Conservation (phyloP, 2,113 vertebrate genomes). For the Pelusios castaneus region DNA sequence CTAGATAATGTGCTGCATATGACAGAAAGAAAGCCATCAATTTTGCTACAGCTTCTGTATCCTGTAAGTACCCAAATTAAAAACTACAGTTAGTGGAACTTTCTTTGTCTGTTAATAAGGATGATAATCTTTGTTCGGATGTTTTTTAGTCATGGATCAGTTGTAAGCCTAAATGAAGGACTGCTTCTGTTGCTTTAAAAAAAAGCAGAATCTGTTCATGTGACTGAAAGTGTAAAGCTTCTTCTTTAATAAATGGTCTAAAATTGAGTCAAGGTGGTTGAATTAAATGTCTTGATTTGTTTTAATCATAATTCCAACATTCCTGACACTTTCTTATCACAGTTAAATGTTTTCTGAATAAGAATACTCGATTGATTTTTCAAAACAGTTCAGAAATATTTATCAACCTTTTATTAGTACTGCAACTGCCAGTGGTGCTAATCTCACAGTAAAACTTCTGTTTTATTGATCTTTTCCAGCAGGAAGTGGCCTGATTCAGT, state of each 20-base stretch:
- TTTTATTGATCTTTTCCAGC: background rate
- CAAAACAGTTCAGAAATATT: background rate
- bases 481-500: background rate
- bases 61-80: background rate
- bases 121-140: background rate
- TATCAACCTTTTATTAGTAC: background rate
- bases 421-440: background rate
- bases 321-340: background rate
- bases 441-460: background rate
- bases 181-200: background rate
- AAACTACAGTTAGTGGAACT: background rate
- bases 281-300: background rate
- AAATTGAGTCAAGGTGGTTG: background rate
- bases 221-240: background rate
- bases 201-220: background rate
- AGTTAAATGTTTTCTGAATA: background rate
- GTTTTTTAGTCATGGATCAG: background rate
- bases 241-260: background rate
- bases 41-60: background rate
- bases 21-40: background rate
- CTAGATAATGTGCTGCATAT: fast-evolving
- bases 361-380: background rate
- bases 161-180: background rate
- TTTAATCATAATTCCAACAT: background rate
- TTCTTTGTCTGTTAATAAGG: background rate